Evolutionary conservation across 2,797 vertebrate genomes (phyloP).

Genomic region (Tachyglossus aculeatus): DNA sequence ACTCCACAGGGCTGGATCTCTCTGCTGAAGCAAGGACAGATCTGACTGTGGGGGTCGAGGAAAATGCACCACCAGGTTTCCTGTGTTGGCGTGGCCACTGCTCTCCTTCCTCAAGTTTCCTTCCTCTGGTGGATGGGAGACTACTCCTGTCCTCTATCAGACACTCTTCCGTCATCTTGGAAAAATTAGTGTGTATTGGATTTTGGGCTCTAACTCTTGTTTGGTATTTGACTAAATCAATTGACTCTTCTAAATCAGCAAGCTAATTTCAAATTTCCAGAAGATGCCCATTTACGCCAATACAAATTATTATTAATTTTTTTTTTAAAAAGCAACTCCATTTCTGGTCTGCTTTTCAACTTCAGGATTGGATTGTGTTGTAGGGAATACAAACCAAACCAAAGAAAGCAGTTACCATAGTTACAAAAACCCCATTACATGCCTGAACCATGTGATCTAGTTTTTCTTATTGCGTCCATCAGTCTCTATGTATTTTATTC

Average conservation of each 20-base stretch:
- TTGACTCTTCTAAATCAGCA: neutral
- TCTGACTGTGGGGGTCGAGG: too few relatives aligned
- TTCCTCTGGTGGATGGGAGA: too few relatives aligned
- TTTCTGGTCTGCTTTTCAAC: conserved; percentile 45
- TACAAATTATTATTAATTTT: conserved; percentile 26
- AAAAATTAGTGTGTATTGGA: too few relatives aligned
- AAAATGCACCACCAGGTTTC: too few relatives aligned
- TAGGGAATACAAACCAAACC: neutral
- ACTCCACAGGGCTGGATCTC: too few relatives aligned
- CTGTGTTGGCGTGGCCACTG: too few relatives aligned
- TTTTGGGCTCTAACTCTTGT: neutral
- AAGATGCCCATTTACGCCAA: neutral
- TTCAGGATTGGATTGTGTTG: conserved; percentile 1
- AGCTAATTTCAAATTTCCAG: neutral
- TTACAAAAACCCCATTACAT: neutral
- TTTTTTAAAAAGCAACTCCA: conserved; percentile 26
- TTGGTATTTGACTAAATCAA: neutral
- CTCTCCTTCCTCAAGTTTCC: too few relatives aligned
- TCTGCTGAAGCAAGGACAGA: too few relatives aligned
- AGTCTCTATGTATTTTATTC: neutral
- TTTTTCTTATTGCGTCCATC: neutral
- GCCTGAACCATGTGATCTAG: neutral
- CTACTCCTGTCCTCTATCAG: too few relatives aligned
- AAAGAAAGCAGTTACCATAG: conserved; percentile 24
- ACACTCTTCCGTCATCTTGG: too few relatives aligned